phyloP scores from a whole-genome alignment of 2,797 vertebrate genomes.

The Vultur gryphus region DNA sequence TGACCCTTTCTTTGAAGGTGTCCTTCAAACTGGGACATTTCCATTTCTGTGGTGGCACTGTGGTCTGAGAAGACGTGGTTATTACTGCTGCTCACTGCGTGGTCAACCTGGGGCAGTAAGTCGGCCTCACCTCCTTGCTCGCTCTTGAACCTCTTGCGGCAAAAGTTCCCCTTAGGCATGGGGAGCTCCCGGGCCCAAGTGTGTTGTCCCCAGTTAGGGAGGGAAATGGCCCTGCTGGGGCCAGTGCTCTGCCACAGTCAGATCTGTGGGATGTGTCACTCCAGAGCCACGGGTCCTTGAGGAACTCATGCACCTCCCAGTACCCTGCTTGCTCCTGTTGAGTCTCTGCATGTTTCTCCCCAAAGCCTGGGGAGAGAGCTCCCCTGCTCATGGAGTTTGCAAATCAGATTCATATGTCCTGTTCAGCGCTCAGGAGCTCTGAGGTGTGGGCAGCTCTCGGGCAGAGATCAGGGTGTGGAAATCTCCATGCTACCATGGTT shows the following conservation, averaged over 20 bases:
- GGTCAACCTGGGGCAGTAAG: background rate
- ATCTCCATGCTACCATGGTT: background rate
- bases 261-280: background rate
- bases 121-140: background rate
- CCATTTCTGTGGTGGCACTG: background rate
- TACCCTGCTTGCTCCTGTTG: background rate
- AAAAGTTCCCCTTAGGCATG: background rate
- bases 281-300: background rate
- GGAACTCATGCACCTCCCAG: accelerated
- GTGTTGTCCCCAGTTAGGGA: no score
- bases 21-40: background rate
- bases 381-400: background rate
- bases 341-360: background rate
- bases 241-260: background rate
- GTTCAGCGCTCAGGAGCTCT: background rate
- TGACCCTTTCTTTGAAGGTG: background rate
- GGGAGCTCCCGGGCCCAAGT: background rate
- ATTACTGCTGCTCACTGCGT: background rate
- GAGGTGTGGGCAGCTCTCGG: background rate
- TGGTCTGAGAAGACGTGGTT: background rate
- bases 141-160: background rate
- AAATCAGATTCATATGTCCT: background rate
- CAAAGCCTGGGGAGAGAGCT: background rate
- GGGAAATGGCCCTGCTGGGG: accelerated
- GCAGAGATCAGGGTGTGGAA: background rate